Conservation (phyloP, 2,888 invertebrate genomes). For the Sturmia bella region DNA sequence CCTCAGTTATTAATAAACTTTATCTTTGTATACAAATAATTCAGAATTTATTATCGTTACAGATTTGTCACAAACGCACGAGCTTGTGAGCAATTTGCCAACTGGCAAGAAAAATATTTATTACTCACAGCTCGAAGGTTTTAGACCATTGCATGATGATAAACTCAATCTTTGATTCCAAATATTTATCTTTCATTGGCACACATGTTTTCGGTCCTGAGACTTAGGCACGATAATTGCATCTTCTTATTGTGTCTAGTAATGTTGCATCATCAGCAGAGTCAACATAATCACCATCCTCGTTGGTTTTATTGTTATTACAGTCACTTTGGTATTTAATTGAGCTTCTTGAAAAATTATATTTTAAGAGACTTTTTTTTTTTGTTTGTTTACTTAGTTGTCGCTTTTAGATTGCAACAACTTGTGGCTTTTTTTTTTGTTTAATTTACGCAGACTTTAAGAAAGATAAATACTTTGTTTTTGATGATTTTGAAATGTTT, state of each 20-base stretch:
- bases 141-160: slow-evolving; percentile 34
- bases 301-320: slow-evolving; percentile 36
- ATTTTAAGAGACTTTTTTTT: slow-evolving; percentile 30
- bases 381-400: slow-evolving; percentile 1
- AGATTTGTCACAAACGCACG: too few relatives aligned
- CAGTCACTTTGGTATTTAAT: slow-evolving; percentile 55
- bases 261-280: slow-evolving; percentile 14
- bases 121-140: too few relatives aligned
- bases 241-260: slow-evolving; percentile 24
- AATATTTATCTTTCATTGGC: slow-evolving; percentile 41
- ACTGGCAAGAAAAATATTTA: too few relatives aligned
- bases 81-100: too few relatives aligned
- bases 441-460: slow-evolving; percentile 56
- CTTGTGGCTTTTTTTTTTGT: slow-evolving; percentile 49
- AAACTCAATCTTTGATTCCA: slow-evolving; percentile 18
- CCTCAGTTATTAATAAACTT: too few relatives aligned
- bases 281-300: slow-evolving; percentile 17
- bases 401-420: slow-evolving; percentile 39
- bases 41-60: too few relatives aligned
- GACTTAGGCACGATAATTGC: slow-evolving; percentile 2
- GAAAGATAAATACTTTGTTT: slow-evolving; percentile 34
- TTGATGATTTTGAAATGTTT: slow-evolving; percentile 60
- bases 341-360: slow-evolving; percentile 63
- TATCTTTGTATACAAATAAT: too few relatives aligned
- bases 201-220: slow-evolving; percentile 34